Base-by-base conservation (phyloP, 2,797 vertebrate genomes). In the Amblyraja radiata region DNA sequence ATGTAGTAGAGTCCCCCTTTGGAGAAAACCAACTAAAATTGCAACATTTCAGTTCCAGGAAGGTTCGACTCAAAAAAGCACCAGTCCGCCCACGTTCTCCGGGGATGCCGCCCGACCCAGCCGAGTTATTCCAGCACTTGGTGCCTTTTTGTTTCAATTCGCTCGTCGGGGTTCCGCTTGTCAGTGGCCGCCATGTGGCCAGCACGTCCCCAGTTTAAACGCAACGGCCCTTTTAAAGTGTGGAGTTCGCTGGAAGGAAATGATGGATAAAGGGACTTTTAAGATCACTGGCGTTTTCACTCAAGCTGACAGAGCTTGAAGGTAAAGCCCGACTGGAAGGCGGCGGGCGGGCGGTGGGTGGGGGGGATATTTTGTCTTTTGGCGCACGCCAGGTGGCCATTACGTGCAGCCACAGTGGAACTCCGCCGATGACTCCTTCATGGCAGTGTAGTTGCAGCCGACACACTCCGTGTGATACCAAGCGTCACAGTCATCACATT, bases 381-480 rank as follows among this genome's bases (percentile, higher is more conserved):
- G 58, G 14, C 6, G 6, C 13, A 7, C 1, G 0, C 23, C 0
- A 1, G 28, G 9, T 76, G 11, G 14, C 68, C 3, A 93, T 97
- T 96, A 97, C 95, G 94, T 94, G 90, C 97, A 98, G 90, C 97
- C 96, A 39, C 97, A 98, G 95, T 96, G 96, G 94, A 98, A 98
- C 94, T 98, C 97, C 0, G 97, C 97, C 36, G 94, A 97, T 23
- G 97, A 96, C 93, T 98, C 97, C 93, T 94, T 93, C 93, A 97
- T 95, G 28, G 96, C 96, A 93, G 96, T 96, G 93, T 96, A 95
- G 93, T 96, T 96, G 94, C 95, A 97, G 10, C 96, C 95, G 58
- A 97, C 97, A 68, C 97, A 98, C 95, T 97, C 96, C 46, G 97
- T 94, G 71, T 97, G 97, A 95, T 97, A 98, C 97, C 98, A 98